These are phyloP conservation scores for Notospermus geniculatus DNA, from an alignment of 1,140 invertebrate genomes.

Conservation along the genomic window DNA sequence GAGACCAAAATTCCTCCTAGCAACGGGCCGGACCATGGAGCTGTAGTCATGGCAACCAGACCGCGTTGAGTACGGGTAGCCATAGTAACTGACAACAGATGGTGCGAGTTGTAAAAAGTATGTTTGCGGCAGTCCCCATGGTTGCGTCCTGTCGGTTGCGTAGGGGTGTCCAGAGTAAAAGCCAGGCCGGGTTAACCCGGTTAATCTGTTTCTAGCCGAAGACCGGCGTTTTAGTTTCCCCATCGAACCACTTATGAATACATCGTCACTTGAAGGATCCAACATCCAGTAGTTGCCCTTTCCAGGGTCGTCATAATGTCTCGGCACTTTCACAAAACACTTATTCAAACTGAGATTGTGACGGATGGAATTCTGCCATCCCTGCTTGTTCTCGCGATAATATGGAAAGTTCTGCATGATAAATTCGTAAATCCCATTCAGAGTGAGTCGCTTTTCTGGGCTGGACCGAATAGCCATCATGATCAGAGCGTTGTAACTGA, in stretches of 20 bases:
- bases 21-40: too few relatives aligned
- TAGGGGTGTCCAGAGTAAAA: too few relatives aligned
- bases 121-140: too few relatives aligned
- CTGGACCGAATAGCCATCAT: slow-evolving; percentile 96
- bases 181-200: slow-evolving; percentile 58
- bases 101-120: too few relatives aligned
- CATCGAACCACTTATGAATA: slow-evolving; percentile 95
- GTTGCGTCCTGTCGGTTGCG: too few relatives aligned
- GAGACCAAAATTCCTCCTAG: too few relatives aligned
- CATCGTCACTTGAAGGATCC: slow-evolving; percentile 80
- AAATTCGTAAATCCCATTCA: slow-evolving; percentile 96
- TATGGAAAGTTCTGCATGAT: slow-evolving; percentile 90
- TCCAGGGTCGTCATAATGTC: slow-evolving; percentile 90
- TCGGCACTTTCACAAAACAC: slow-evolving; percentile 90
- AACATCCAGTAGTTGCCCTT: slow-evolving; percentile 83
- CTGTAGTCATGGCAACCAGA: too few relatives aligned
- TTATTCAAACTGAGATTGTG: slow-evolving; percentile 92
- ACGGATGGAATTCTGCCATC: slow-evolving; percentile 85
- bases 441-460: slow-evolving; percentile 83
- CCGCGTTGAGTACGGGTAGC: too few relatives aligned
- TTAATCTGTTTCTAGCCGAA: slow-evolving; percentile 79
- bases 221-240: slow-evolving; percentile 87
- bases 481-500: slow-evolving; percentile 94
- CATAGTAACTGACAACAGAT: too few relatives aligned
- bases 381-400: slow-evolving; percentile 80